A percentile compares a stretch with the other conserved stretches of the same genome.
These are phyloP conservation scores for Crenuchus spilurus DNA, from an alignment of 2,797 vertebrate species.

Conservation along the genomic window DNA sequence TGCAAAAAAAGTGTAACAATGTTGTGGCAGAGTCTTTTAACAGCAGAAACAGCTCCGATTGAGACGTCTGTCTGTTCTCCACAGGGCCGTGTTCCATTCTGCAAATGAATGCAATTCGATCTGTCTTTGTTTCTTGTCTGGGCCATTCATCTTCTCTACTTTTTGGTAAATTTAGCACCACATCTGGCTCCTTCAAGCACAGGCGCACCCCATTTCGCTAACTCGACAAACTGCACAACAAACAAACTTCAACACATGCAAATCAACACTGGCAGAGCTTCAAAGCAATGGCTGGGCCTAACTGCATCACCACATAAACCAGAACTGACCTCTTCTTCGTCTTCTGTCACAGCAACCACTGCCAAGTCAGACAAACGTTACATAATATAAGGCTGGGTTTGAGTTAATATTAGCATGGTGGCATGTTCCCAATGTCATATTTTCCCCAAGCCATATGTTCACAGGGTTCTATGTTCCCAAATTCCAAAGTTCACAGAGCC, in stretches of 20 bases:
- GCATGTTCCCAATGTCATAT: too few species aligned
- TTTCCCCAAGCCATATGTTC: too few species aligned
- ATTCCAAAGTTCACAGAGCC: too few species aligned
- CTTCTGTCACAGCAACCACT: too few species aligned
- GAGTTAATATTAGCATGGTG: too few species aligned
- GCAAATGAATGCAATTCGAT: not conserved
- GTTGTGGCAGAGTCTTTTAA: not conserved
- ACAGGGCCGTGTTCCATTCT: not conserved
- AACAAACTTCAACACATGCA: slow-evolving; percentile 9
- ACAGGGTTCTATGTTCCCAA: too few species aligned
- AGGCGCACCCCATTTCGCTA: slow-evolving; percentile 19
- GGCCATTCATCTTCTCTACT: slow-evolving; percentile 10
- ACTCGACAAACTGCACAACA: slow-evolving; percentile 5
- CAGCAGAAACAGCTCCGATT: not conserved
- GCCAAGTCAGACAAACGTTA: too few species aligned
- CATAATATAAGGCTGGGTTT: too few species aligned
- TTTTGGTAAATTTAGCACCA: slow-evolving; percentile 16
- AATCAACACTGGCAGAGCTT: not conserved
- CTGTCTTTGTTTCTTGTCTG: slow-evolving; percentile 15
- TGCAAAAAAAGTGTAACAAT: not conserved
- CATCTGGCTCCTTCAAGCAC: slow-evolving; percentile 38
- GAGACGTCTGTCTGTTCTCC: not conserved
- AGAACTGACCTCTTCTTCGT: too few species aligned
- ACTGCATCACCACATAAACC: too few species aligned
- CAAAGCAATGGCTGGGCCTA: too few species aligned